Evolutionary conservation across 2,797 vertebrate genomes (phyloP), one percentile per base, ranked within the genome.

Genomic region (Hafferia zeledoni): DNA sequence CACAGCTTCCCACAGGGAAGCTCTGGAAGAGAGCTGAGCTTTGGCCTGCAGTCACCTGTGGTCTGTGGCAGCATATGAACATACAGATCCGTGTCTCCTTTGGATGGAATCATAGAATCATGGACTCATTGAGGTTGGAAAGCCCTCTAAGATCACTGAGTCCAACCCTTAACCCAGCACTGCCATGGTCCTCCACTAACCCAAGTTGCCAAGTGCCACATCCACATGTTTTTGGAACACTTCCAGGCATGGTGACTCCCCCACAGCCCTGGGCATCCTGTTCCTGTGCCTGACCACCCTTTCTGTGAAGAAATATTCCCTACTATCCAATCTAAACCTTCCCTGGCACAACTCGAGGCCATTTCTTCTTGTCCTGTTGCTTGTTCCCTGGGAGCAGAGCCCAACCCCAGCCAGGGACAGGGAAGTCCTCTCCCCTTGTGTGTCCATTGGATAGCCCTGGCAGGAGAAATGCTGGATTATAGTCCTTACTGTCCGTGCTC

Each of bases 401-500:
- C 33, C 16, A 30, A 52, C 12, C 50, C n/a, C 52, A 52, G 1
- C 20, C 3, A 46, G 37, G 50, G 12, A 39, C 25, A 52, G 70
- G 50, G 70, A n/a, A 10, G 4, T 60, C 16, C 56, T 72, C 35
- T 76, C 57, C 35, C 17, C 8, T 19, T 1, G 1, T 22, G 4
- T 28, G 3, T 20, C 35, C 5, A 3, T 55, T n/a, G 43, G 50
- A 17, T 1, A 3, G 33, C 50, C 71, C 52, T n/a, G 28, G 41
- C 47, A 74, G 55, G 30, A 49, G 41, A 63, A 67, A 28, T n/a
- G 57, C 41, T 65, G 47, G 13, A 16, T 87, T 44, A 3, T 9
- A 16, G 9, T 35, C 41, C 50, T 37, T 3, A 2, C 19, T 1
- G 1, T 19, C 43, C 2, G 0, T 46, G 6, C 30, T 16, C 55